Base-by-base conservation (phyloP, 2,113 vertebrate genomes). In the Dipodomys merriami region DNA sequence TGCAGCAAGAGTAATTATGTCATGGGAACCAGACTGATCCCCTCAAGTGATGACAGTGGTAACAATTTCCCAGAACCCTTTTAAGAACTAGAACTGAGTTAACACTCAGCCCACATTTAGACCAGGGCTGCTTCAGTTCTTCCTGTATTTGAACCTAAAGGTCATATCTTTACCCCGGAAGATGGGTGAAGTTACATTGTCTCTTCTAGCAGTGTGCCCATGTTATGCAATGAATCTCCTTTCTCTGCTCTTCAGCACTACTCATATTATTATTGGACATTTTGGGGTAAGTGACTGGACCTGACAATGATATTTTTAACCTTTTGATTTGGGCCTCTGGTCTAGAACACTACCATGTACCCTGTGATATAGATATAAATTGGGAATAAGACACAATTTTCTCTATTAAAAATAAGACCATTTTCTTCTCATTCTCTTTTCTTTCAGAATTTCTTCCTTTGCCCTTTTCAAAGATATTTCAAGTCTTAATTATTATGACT, bases 351-450 rank as follows among this genome's bases (percentile, higher is more conserved):
- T 62, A 62, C 60, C n/a, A 64, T 81, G 25, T 39, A 10, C 71
- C 29, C 64, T 49, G 7, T 81, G 19, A 88, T 15, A 5, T 13
- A 73, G 44, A 77, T 82, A 82, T 25, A 93, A 82, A 49, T 60
- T 72, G 19, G 72, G 89, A 88, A 93, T 16, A 85, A 74, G 30
- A 87, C 19, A 46, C 25, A 83, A 94, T 91, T 91, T 65, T 71
- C 39, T 30, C 39, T 84, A 57, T 53, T 84, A 27, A 71, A 86
- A 93, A 71, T 77, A 86, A 19, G 12, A 69, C 7, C 20, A 65
- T 35, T 80, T 57, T 46, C 0, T 2, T 2, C 1, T 8, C 35
- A 35, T 1, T 25, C 2, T 22, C 49, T 92, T n/a, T 83, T 78
- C 5, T 72, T 90, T 76, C 49, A 81, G 73, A 92, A 68, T 78